Base-by-base conservation (phyloP, 2,113 vertebrate species). In the Archocentrus centrarchus region DNA sequence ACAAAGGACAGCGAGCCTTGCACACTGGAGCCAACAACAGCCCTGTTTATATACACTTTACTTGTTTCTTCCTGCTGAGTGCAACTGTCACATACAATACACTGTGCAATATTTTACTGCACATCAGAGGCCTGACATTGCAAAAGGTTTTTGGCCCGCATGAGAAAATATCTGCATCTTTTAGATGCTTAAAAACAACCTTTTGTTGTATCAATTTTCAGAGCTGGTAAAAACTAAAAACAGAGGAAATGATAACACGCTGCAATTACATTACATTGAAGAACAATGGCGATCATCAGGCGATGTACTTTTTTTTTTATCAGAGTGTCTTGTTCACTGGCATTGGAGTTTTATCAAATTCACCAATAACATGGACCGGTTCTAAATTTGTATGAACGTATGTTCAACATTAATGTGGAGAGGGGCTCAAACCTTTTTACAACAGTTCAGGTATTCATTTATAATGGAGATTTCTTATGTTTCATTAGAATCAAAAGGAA, bases 21-120 rank as follows among this genome's bases (percentile, higher is more conserved):
- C 80, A 82, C 30, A 14, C 8, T 55, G 59, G 37, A 75, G 73
- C 83, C 22, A 81, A 63, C 50, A 41, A 44, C 39, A 91, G 79
- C 70, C n/a, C 9, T 73, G 77, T 90, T 86, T 84, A 50, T 85
- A 66, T 32, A 53, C 78, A 68, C 73, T 50, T 80, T 77, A 53
- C 55, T 63, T 14, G 41, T 61, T 88, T 87, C 76, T 60, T 79
- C 76, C 83, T 76, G 61, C 81, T 82, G 58, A 87, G 85, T 85
- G 87, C 83, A 90, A 88, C 91, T 87, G 92, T 90, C 89, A 93
- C 77, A 88, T 73, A 55, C 22, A 66, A 59, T 84, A 55, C 24
- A 27, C 75, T 15, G 59, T 50, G 81, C 81, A 85, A 91, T 90
- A 86, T 84, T 88, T 91, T 81, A 87, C 82, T 3, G 20, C 30